Base-by-base conservation (phyloP, 2,113 vertebrate species). In the Cynoglossus semilaevis region DNA sequence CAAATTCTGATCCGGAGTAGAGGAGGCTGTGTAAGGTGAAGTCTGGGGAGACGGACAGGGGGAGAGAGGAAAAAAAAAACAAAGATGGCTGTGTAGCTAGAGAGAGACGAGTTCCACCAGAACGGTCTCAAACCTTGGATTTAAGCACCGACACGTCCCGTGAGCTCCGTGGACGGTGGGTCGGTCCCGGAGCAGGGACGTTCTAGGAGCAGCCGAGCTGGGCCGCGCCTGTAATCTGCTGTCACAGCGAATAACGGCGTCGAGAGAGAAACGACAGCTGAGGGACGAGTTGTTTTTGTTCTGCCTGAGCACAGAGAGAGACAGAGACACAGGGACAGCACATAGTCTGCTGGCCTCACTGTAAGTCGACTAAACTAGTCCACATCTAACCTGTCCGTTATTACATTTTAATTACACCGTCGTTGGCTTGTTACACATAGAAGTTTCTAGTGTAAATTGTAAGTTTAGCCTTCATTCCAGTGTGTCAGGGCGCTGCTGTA, bases 31-130 rank as follows among this genome's bases (percentile, higher is more conserved):
- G 63, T 15, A 71, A 74, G 63, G 76, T 73, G 58, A 74, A 84
- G 74, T 82, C 79, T 77, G 77, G 65, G 75, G 77, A 83, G 77
- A 81, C 79, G 77, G 75, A 76, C 76, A 84, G 80, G 67, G 7
- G 14, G 59, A 48, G 77, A 81, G 87, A 90, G 92, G 91, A 13
- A 47, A 68, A 49, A 82, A 81, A 88, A 91, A 92, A 92, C 90
- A 92, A 92, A 92, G 90, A 92, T 92, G 91, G 91, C 90, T 89
- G 90, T 85, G 84, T 88, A 87, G 83, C 84, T 72, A 83, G 73
- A 88, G 73, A 88, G 80, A 84, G 84, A 81, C 78, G 81, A 87
- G 81, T 80, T 81, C 77, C 74, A 70, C 55, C 74, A 62, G 74
- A 81, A 84, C 56, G 81, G 74, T 82, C 72, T 76, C 58, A 58